A percentile compares a stretch with the other conserved stretches of the same genome.
These are phyloP conservation scores for Drosophila persimilis DNA, from an alignment of 1,140 invertebrate species.

Conservation along the genomic window DNA sequence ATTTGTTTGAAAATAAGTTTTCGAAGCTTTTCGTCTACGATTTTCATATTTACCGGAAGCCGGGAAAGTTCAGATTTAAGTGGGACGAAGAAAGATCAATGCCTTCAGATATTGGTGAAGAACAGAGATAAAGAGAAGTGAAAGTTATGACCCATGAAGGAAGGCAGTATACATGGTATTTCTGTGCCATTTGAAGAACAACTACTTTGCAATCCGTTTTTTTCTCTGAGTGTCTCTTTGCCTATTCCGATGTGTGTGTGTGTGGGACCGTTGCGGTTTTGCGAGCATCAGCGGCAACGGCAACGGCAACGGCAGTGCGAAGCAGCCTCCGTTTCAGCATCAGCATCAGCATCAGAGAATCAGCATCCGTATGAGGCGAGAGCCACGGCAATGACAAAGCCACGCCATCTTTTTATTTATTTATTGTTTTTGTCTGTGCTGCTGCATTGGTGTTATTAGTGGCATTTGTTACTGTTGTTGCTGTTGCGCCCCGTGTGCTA, in stretches of 20 bases:
- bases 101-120: no score
- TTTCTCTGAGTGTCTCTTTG: constrained; percentile 2
- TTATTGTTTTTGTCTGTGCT: constrained; percentile 80
- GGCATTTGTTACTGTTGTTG: constrained; percentile 41
- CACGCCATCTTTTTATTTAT: constrained; percentile 79
- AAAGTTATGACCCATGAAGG: no score
- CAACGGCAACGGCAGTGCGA: constrained; percentile 7
- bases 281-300: constrained; percentile 53
- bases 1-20: no score
- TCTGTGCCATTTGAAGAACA: no score
- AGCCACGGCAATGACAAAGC: constrained; percentile 61
- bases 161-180: no score
- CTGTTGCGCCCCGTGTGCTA: constrained; percentile 16
- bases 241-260: constrained; percentile 7
- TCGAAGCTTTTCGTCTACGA: no score
- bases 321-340: no score
- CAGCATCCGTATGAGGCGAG: constrained; percentile 4
- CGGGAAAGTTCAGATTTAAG: no score
- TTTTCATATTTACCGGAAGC: no score
- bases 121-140: no score
- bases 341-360: constrained; percentile 25
- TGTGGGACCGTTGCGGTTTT: constrained; percentile 64
- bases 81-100: no score
- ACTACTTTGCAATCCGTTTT: no score
- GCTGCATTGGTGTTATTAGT: constrained; percentile 78